Percentiles rank a stretch among this genome's conserved stretches.
These are phyloP conservation scores for Olivierus martensii DNA, from an alignment of 1,140 invertebrate species.

Conservation along the genomic window DNA sequence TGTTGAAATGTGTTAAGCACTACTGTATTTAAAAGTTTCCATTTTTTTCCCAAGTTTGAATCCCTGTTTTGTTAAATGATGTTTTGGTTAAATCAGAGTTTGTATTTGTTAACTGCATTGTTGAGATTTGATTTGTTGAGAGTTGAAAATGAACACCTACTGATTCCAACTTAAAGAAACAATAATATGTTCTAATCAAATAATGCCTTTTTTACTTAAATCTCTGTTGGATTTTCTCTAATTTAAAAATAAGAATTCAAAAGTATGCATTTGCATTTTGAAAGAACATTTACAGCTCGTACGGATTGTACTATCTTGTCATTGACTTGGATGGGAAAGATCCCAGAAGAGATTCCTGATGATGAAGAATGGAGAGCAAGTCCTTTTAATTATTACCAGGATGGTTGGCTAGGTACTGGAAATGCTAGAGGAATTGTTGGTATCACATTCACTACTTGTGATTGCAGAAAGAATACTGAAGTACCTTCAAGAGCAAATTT, in stretches of 20 bases:
- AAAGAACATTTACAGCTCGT: conserved; percentile 77
- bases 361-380: conserved; percentile 61
- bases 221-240: too few species aligned
- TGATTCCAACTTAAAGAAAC: too few species aligned
- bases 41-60: too few species aligned
- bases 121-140: too few species aligned
- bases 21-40: too few species aligned
- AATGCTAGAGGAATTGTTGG: conserved; percentile 88
- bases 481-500: conserved; percentile 83
- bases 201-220: too few species aligned
- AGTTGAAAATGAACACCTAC: too few species aligned
- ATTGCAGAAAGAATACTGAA: conserved; percentile 50
- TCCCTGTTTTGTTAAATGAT: too few species aligned
- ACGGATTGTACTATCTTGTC: conserved; percentile 84
- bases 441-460: conserved; percentile 88
- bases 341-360: conserved; percentile 83
- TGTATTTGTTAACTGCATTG: too few species aligned
- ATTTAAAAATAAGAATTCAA: background rate
- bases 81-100: too few species aligned
- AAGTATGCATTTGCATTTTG: conserved; percentile 51
- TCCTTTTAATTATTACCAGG: conserved; percentile 89
- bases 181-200: too few species aligned
- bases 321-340: conserved; percentile 95
- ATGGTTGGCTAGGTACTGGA: conserved; percentile 92
- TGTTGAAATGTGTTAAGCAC: too few species aligned